phyloP scores from a whole-genome alignment of 64 coral and sea anemone species.

The Stichodactyla helianthus region DNA sequence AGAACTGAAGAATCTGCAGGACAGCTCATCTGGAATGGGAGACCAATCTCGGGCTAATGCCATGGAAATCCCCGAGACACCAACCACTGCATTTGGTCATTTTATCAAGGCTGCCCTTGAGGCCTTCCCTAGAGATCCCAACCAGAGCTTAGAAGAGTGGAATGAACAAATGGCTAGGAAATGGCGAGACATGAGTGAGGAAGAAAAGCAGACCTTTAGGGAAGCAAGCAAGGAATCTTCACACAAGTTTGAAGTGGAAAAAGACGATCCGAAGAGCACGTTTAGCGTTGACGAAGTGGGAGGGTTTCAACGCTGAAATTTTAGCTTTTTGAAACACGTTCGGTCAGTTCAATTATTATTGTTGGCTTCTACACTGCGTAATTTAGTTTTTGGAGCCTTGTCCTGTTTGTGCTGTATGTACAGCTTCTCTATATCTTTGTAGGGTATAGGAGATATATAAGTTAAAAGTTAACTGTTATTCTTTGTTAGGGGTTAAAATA shows the following conservation, averaged over 20 bases:
- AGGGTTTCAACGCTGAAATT: conserved; percentile 10
- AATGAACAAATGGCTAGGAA: conserved; percentile 6
- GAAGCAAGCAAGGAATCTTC: conserved; percentile 4
- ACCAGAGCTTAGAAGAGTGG: not conserved
- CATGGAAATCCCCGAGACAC: conserved; percentile 9
- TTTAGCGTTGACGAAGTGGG: conserved; percentile 28
- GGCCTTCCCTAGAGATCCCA: not conserved
- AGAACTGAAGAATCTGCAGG: not conserved
- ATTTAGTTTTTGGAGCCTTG: too few species aligned
- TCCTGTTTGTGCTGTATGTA: too few species aligned
- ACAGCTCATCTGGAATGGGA: not conserved
- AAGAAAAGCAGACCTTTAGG: conserved; percentile 15
- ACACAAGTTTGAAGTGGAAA: conserved; percentile 7
- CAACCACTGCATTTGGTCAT: conserved; percentile 9
- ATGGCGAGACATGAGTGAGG: conserved; percentile 23
- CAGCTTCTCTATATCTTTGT: too few species aligned
- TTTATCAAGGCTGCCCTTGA: not conserved
- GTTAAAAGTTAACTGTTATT: too few species aligned
- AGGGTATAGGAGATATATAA: too few species aligned
- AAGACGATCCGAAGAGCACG: not conserved
- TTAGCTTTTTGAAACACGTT: not conserved
- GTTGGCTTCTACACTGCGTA: too few species aligned
- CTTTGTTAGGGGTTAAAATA: too few species aligned
- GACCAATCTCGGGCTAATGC: not conserved
- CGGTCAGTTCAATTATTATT: too few species aligned